A percentile compares a stretch with the other conserved stretches of the same genome.
These are phyloP conservation scores for Brachypalpus laphriformis DNA, from an alignment of 2,888 invertebrate genomes.

Conservation along the genomic window DNA sequence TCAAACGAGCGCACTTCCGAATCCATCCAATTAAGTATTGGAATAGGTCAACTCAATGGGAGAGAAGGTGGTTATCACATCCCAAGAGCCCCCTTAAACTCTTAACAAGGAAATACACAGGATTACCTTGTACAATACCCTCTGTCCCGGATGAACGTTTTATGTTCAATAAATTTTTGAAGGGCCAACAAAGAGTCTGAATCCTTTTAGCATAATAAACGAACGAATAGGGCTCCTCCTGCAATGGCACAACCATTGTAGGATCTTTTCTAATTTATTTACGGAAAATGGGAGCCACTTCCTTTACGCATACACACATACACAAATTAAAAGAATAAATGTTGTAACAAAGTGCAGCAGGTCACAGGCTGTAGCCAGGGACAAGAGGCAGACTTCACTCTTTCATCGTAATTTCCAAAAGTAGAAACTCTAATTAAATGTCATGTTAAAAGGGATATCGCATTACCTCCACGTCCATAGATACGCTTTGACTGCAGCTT, in stretches of 20 bases:
- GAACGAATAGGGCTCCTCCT: conserved; percentile 44
- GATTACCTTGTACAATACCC: conserved; percentile 29
- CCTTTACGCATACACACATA: conserved; percentile 24
- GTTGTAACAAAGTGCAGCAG: conserved; percentile 23
- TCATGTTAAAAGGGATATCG: conserved; percentile 72
- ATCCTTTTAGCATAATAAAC: conserved; percentile 66
- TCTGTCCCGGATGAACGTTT: conserved; percentile 34
- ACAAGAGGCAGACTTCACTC: conserved; percentile 22
- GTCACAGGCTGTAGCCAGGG: neutral
- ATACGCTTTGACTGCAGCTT: conserved; percentile 50
- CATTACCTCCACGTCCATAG: conserved; percentile 60
- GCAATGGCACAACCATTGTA: conserved; percentile 7
- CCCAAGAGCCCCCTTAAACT: conserved; percentile 6
- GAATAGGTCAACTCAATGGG: conserved; percentile 29
- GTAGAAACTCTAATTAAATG: conserved; percentile 72
- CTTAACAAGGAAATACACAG: conserved; percentile 34
- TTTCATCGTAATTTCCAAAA: conserved; percentile 58
- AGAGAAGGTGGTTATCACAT: neutral
- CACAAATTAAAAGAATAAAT: neutral
- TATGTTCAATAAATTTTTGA: conserved; percentile 70
- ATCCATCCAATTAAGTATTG: conserved; percentile 44
- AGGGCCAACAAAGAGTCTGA: conserved; percentile 56
- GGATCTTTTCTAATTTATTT: conserved; percentile 67
- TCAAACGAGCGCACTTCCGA: conserved; percentile 6
- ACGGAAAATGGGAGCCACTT: conserved; percentile 56